Evolutionary conservation across 2,797 vertebrate genomes (phyloP).

Genomic region (Florisuga fusca): DNA sequence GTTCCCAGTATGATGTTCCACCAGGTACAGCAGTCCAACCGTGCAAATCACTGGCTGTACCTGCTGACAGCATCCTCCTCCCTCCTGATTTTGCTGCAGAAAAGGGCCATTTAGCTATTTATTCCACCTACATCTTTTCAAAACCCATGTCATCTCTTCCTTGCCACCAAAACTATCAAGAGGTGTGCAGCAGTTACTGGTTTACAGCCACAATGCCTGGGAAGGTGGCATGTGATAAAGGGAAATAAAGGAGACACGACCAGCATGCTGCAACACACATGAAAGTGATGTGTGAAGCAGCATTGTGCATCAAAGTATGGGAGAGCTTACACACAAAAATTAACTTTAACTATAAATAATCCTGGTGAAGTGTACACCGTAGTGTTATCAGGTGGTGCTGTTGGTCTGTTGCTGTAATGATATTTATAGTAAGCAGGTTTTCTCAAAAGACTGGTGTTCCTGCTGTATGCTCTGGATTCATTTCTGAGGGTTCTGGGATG

Average conservation of each 20-base stretch:
- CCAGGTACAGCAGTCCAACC: not conserved
- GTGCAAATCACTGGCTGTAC: not conserved
- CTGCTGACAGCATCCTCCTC: not conserved
- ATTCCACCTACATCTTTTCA: not conserved
- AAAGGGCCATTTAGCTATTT: not conserved
- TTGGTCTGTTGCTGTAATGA: not conserved
- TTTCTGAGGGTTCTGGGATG: not conserved
- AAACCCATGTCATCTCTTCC: not conserved
- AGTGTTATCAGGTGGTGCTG: not conserved
- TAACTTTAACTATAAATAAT: not conserved
- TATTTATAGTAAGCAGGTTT: slow-evolving; percentile 22
- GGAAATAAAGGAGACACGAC: not conserved
- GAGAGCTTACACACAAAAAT: not conserved
- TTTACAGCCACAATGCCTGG: not conserved
- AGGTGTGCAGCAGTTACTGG: not conserved
- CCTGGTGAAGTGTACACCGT: not conserved
- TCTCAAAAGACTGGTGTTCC: fast-evolving
- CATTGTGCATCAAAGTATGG: not conserved
- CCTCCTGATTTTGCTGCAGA: not conserved
- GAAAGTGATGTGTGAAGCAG: not conserved
- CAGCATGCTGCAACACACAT: not conserved
- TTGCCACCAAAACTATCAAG: not conserved
- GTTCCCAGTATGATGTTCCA: not conserved
- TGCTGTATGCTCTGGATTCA: not conserved
- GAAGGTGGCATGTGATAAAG: not conserved